A percentile compares a stretch with the other conserved stretches of the same genome.
Conservation (phyloP, 1,140 invertebrate genomes). For the Aphelinus certus region DNA sequence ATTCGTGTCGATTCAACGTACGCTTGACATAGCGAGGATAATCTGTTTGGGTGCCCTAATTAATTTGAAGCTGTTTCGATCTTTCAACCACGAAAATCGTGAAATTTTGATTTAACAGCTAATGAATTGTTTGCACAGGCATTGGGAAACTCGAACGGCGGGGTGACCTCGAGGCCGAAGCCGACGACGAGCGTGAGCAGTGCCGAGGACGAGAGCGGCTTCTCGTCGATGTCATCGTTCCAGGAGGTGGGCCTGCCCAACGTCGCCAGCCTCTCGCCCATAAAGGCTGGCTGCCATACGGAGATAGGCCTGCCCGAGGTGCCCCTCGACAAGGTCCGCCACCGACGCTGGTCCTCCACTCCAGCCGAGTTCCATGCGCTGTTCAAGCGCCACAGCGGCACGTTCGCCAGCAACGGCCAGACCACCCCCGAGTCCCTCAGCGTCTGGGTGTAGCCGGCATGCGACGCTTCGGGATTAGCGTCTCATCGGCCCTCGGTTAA, state of each 20-base stretch:
- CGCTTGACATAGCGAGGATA: too few relatives aligned
- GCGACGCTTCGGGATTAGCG: too few relatives aligned
- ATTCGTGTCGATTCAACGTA: too few relatives aligned
- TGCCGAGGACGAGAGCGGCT: slow-evolving; percentile 81
- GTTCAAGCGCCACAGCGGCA: slow-evolving; percentile 56
- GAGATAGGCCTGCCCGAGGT: slow-evolving; percentile 62
- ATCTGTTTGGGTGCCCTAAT: too few relatives aligned
- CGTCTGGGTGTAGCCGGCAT: slow-evolving; percentile 58
- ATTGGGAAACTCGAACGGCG: slow-evolving; percentile 8
- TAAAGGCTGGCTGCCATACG: slow-evolving; percentile 59
- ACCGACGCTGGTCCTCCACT: slow-evolving; percentile 63
- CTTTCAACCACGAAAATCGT: too few relatives aligned
- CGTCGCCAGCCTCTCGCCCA: slow-evolving; percentile 43
- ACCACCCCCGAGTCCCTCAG: slow-evolving; percentile 56
- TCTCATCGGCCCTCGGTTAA: too few relatives aligned
- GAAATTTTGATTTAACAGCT: too few relatives aligned
- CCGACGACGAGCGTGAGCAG: slow-evolving; percentile 56
- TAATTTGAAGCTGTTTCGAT: too few relatives aligned
- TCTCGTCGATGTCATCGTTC: slow-evolving; percentile 83
- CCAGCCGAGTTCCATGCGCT: slow-evolving; percentile 58
- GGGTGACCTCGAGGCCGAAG: slow-evolving; percentile 30
- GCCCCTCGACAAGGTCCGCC: slow-evolving; percentile 53
- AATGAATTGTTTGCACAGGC: slow-evolving; percentile 15
- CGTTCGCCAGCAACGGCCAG: slow-evolving; percentile 49
- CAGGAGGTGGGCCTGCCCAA: slow-evolving; percentile 78